phyloP scores from a whole-genome alignment of 2,888 invertebrate species.

The Anticlea derivata region DNA sequence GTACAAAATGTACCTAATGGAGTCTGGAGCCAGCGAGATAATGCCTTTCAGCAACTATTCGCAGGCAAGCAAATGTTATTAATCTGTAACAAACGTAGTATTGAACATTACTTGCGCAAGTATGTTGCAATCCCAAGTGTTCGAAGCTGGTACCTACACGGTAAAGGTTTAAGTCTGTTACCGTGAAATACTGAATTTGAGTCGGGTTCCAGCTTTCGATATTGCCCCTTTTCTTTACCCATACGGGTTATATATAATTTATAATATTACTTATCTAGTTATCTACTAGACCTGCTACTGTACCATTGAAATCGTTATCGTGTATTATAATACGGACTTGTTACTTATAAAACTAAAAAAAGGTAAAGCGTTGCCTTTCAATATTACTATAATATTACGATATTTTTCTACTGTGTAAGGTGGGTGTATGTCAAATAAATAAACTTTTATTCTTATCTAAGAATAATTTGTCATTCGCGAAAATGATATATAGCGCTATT shows the following conservation, averaged over 20 bases:
- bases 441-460: no score
- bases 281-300: no score
- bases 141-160: slow-evolving; percentile 13
- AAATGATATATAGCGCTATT: no score
- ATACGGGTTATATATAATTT: slow-evolving; percentile 3
- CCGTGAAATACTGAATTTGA: slow-evolving; percentile 32
- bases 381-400: no score
- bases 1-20: background rate
- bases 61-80: slow-evolving; percentile 13
- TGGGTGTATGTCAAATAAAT: no score
- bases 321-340: background rate
- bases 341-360: background rate
- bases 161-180: slow-evolving; percentile 28
- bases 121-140: slow-evolving; percentile 18
- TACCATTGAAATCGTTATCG: background rate
- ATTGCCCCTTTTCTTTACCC: slow-evolving; percentile 23
- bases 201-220: slow-evolving; percentile 24
- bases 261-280: slow-evolving; percentile 2
- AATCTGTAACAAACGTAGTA: slow-evolving; percentile 16
- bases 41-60: slow-evolving; percentile 14
- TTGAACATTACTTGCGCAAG: slow-evolving; percentile 20
- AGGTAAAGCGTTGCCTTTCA: no score
- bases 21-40: slow-evolving; percentile 1
- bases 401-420: no score
- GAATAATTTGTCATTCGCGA: no score